Evolutionary conservation across 1,140 invertebrate genomes (phyloP).

Genomic region (Drosophila micromelanica): DNA sequence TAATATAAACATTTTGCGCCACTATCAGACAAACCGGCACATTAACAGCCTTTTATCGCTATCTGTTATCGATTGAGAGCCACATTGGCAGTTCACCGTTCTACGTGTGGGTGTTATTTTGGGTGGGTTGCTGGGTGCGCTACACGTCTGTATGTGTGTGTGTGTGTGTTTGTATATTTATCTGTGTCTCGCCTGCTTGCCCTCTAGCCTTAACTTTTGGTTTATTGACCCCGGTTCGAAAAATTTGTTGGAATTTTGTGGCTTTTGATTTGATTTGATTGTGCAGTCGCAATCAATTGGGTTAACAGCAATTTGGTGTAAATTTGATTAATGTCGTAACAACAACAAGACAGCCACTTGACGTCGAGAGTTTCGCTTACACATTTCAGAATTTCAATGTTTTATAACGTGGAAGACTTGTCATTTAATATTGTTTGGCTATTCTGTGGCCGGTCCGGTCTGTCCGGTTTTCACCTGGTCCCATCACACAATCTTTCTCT

Average conservation of each 20-base stretch:
- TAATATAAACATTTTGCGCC: slow-evolving; percentile 11
- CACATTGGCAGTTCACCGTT: neutral
- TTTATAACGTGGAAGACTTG: slow-evolving; percentile 38
- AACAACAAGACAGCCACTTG: slow-evolving; percentile 3
- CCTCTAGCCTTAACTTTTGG: slow-evolving; percentile 31
- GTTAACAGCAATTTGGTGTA: slow-evolving; percentile 60
- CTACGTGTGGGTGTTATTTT: slow-evolving; percentile 15
- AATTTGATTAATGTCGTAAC: slow-evolving; percentile 72
- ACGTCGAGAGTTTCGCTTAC: slow-evolving; percentile 31
- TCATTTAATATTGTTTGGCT: slow-evolving; percentile 47
- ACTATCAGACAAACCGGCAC: slow-evolving; percentile 8
- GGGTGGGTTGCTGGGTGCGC: neutral
- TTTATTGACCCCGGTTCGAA: slow-evolving; percentile 58
- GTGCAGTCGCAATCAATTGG: slow-evolving; percentile 57
- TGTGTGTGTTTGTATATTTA: slow-evolving; percentile 12
- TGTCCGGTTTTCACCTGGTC: slow-evolving; percentile 67
- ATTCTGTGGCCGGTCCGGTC: slow-evolving; percentile 51
- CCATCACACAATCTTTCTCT: slow-evolving; percentile 19
- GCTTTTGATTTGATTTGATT: slow-evolving; percentile 32
- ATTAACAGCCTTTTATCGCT: slow-evolving; percentile 17
- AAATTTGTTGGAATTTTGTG: slow-evolving; percentile 19
- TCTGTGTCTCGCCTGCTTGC: slow-evolving; percentile 20
- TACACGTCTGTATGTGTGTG: slow-evolving; percentile 4
- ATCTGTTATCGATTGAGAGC: slow-evolving; percentile 21
- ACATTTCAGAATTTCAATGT: slow-evolving; percentile 18